Evolutionary conservation across 2,797 vertebrate species (phyloP), one percentile per base, ranked within the genome.

Genomic region (Enteromius anoplus): DNA sequence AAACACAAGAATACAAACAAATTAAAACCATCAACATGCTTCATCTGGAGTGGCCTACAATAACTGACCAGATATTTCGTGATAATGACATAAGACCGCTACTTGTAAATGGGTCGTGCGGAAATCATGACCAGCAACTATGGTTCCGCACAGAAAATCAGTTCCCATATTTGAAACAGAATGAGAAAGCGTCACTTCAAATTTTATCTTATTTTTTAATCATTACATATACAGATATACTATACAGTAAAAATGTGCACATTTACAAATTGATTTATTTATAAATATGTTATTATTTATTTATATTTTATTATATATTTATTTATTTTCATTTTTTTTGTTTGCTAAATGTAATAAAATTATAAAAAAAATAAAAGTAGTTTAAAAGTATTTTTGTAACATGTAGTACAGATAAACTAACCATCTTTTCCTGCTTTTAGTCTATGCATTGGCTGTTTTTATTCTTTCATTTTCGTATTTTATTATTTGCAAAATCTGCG

Each of bases 41-140:
- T 32, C 21, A 23, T 60, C 19, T 29, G 12, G 15, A n/a, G n/a
- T 11, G n/a, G 40, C 34, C n/a, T 15, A 40, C 19, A 71, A 15
- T 5, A 80, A 76, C 49, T 78, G 11, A 60, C 55, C 21, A 34
- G 78, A 42, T 89, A 88, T 88, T 89, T 80, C 6, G 32, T 85
- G 62, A 91, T 92, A 92, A 92, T 87, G 92, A 91, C 91, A 92
- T 70, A 51, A 75, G 53, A 0, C 80, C 78, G 85, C 32, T 69
- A 80, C 81, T 4, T 55, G 81, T 66, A 92, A 93, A 90, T 84
- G 3, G 73, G 88, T 91, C 92, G 92, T 87, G 47, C 45, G 45
- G 86, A 84, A 89, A 93, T 70, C 3, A 53, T 3, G 81, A 69
- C 6, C 69, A 21, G 77, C 55, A 58, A 45, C 1, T 55, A 23